phyloP scores from a whole-genome alignment of 2,797 vertebrate genomes.

The Ibycter americanus region DNA sequence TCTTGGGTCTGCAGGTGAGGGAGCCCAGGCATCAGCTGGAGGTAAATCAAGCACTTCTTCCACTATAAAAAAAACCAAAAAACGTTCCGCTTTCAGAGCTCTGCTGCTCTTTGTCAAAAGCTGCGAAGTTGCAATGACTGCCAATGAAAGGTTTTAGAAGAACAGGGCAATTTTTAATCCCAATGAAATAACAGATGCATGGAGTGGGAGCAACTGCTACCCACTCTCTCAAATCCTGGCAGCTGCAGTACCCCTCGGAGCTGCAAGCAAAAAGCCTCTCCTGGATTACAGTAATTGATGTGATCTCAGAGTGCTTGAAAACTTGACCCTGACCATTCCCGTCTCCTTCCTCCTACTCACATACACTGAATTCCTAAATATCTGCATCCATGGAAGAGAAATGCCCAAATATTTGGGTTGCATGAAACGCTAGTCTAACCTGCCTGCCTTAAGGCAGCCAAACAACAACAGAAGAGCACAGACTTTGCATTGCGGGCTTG shows the following conservation, averaged over 20 bases:
- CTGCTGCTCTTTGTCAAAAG: neutral
- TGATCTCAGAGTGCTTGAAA: neutral
- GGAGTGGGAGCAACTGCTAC: neutral
- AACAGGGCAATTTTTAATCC: neutral
- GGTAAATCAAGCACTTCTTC: neutral
- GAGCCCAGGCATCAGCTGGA: neutral
- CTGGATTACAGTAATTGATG: neutral
- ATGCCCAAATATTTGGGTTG: neutral
- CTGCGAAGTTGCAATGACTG: neutral
- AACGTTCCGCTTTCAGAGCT: neutral
- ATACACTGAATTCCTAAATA: neutral
- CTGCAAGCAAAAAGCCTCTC: neutral
- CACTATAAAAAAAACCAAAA: neutral
- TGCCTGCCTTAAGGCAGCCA: neutral
- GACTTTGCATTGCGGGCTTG: accelerated
- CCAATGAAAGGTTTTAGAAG: neutral
- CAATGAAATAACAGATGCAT: neutral
- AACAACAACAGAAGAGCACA: neutral
- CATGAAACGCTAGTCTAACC: neutral
- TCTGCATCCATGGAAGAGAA: neutral
- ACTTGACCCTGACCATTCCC: neutral
- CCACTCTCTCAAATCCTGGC: neutral
- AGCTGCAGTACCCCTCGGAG: neutral
- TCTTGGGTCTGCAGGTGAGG: neutral
- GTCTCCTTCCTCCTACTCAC: neutral